Base-by-base conservation (phyloP, 2,888 invertebrate genomes). In the Stenodera caucasica region DNA sequence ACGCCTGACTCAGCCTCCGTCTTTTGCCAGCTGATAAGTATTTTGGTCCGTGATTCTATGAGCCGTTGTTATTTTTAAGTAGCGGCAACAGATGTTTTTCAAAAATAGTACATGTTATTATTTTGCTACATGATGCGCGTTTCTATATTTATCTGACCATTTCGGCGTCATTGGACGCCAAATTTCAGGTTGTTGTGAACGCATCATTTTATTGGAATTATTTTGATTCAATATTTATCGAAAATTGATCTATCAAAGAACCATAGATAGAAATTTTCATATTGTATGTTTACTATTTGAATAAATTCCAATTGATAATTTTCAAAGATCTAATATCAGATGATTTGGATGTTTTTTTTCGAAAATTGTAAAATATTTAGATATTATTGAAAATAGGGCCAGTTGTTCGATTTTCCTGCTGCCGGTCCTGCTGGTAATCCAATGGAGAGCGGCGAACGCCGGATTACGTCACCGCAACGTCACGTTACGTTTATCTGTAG, bases 401-500 rank as follows among this genome's bases (percentile, higher is more conserved):
- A 33, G 33, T 52, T 33, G 52, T 52, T 33, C n/a, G 30, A 33
- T 32, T 52, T 52, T 52, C 52, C 52, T 52, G 52, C 32, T 52
- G 32, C 29, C 52, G 52, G 32, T 52, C 32, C 52, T 52, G 52
- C 32, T 21, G n/a, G 52, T 21, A 52, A 52, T 52, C 52, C 52
- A 52, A 52, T 52, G 33, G 52, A 52, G 61, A 59, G 30, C 45
- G 64, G 55, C 55, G 67, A 72, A 72, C 73, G 73, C 70, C 71
- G 75, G 67, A 73, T 80, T 75, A 77, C 78, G 78, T 78, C 79
- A 78, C 72, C 65, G 56, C 74, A 72, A 79, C 80, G 80, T 80
- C 79, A 80, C 75, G 70, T 67, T 68, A 71, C 72, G 70, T 67
- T 71, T 59, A 55, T 53, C 50, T 60, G 65, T 72, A 68, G 72